phyloP scores from a whole-genome alignment of 1,140 invertebrate species.

The Bombus affinis region DNA sequence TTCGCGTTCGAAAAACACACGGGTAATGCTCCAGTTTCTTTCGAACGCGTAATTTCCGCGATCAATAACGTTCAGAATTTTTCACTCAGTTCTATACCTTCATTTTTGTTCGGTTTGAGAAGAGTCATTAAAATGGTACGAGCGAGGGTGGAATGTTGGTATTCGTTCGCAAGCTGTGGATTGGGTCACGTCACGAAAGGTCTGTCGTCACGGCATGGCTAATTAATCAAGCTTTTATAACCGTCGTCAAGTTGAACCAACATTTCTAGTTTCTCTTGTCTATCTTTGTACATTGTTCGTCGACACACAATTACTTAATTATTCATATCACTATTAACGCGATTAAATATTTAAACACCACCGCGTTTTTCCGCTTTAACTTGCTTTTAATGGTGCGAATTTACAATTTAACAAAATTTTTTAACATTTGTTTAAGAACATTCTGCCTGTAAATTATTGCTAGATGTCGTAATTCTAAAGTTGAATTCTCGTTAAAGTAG shows the following conservation, averaged over 20 bases:
- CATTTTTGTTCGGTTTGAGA: slow-evolving; percentile 33
- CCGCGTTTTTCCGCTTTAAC: not conserved
- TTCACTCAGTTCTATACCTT: not conserved
- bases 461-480: too few species aligned
- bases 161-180: slow-evolving; percentile 39
- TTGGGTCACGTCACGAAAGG: slow-evolving; percentile 59
- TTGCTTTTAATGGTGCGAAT: not conserved
- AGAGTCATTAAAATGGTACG: slow-evolving; percentile 39
- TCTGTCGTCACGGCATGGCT: slow-evolving; percentile 57
- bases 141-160: slow-evolving; percentile 16
- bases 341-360: slow-evolving; percentile 63
- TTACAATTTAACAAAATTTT: too few species aligned
- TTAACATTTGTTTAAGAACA: too few species aligned
- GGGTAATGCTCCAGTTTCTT: not conserved
- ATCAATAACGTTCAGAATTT: slow-evolving; percentile 10
- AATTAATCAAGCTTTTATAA: slow-evolving; percentile 73
- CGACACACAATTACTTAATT: slow-evolving; percentile 54
- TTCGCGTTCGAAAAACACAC: not conserved
- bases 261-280: not conserved
- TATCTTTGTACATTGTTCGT: slow-evolving; percentile 4
- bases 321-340: slow-evolving; percentile 65
- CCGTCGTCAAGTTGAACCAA: slow-evolving; percentile 38
- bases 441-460: too few species aligned
- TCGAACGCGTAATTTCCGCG: not conserved
- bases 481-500: too few species aligned